Base-by-base conservation (phyloP, 2,797 vertebrate species). In the Uromys caudimaculatus region DNA sequence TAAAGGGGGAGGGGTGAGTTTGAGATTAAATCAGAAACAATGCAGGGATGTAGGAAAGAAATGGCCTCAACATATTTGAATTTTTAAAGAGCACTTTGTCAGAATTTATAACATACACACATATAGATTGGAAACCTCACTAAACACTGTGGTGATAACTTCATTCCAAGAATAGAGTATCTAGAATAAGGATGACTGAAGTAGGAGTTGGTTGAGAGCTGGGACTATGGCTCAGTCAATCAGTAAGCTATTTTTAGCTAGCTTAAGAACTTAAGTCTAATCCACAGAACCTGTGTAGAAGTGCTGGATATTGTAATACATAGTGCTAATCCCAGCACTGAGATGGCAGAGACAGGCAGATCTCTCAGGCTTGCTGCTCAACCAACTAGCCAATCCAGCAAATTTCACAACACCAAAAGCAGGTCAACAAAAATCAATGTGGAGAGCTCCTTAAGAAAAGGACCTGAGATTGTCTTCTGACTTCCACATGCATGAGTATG, bases 61-160 rank as follows among this genome's bases (percentile, higher is more conserved):
- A n/a, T 75, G 38, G 11, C n/a, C 73, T 27, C 38, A 88, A 95
- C 38, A 58, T 35, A 89, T 95, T 78, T 91, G 78, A 92, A 93
- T 90, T 96, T 96, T 88, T 13, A 52, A 89, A 92, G 76, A 16
- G 86, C 88, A 81, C 4, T 75, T 78, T 8, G 27, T 69, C 21
- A 69, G 77, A 94, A 85, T 86, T 90, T 29, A 62, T 60, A 92
- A 10, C 7, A 7, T 1, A 90, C 10, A 14, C 7, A 35, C 64
- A 41, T 27, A 95, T 19, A 35, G 4, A 56, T 58, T 24, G 10
- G n/a, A n/a, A 6, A 85, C 56, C 23, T 73, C 81, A 83, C 16
- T 88, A n/a, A 32, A 60, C 4, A 56, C 14, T n/a, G 3, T 29
- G 69, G 41, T 14, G 27, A 10, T 78, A 71, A 92, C 73, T 54